A percentile compares a stretch with the other conserved stretches of the same genome.
Conservation (phyloP, 2,113 vertebrate species). For the Lagopus leucura region DNA sequence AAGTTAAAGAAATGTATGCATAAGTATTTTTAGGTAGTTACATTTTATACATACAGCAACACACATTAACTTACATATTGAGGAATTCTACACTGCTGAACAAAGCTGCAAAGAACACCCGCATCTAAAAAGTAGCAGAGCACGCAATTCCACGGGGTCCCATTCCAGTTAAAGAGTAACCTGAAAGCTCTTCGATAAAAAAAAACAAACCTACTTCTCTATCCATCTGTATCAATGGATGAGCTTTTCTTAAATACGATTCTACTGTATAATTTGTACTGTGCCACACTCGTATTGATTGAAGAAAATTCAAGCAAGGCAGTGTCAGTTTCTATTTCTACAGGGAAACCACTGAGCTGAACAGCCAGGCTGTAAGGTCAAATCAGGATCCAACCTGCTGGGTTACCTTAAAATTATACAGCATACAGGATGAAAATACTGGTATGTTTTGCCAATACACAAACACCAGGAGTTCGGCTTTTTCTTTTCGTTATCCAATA, state of each 20-base stretch:
- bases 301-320: conserved; percentile 66
- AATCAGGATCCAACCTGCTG: conserved; percentile 66
- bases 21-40: background rate
- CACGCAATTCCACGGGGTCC: background rate
- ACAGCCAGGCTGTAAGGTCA: conserved; percentile 82
- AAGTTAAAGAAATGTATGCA: conserved; percentile 72
- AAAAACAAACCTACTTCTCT: conserved; percentile 45
- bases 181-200: conserved; percentile 54
- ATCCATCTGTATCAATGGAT: conserved; percentile 63
- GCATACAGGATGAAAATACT: background rate
- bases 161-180: conserved; percentile 15
- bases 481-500: background rate
- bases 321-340: conserved; percentile 79
- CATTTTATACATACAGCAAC: conserved; percentile 2
- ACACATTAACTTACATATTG: background rate
- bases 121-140: background rate
- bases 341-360: conserved; percentile 81
- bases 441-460: background rate
- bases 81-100: background rate
- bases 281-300: conserved; percentile 82
- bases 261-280: conserved; percentile 79
- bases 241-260: conserved; percentile 61
- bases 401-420: conserved; percentile 22
- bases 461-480: background rate
- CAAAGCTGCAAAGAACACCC: background rate